Conservation (phyloP, 2,113 vertebrate genomes). For the Aleadryas rufinucha region DNA sequence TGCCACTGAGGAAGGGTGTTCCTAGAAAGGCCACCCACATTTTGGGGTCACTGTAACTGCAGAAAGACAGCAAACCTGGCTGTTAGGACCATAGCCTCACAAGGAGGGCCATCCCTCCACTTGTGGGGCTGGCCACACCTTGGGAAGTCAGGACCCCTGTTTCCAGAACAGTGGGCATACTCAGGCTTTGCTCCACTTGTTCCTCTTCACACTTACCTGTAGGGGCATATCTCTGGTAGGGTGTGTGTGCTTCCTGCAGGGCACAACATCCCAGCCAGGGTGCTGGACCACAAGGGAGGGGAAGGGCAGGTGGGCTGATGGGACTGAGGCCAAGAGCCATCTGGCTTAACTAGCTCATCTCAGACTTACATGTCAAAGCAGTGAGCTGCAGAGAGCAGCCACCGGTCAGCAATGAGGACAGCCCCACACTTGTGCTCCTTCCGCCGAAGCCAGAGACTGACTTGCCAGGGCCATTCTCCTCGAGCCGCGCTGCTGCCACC, state of each 20-base stretch:
- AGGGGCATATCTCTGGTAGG: neutral
- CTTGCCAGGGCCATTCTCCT: conserved; percentile 96
- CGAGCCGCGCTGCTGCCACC: conserved; percentile 79
- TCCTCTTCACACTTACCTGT: neutral
- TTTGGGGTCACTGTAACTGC: conserved; percentile 78
- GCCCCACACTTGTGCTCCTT: conserved; percentile 88
- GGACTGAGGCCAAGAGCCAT: neutral
- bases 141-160: neutral
- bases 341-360: neutral
- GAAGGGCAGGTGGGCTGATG: neutral
- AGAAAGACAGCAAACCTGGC: conserved; percentile 11
- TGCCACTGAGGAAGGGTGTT: conserved; percentile 79
- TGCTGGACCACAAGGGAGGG: accelerated
- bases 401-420: conserved; percentile 85
- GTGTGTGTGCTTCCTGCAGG: neutral
- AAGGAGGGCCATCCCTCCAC: neutral
- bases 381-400: conserved; percentile 92
- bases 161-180: neutral
- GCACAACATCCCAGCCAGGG: neutral
- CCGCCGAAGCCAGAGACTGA: conserved; percentile 84
- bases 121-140: neutral
- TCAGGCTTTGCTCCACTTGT: neutral
- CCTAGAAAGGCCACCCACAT: conserved; percentile 89
- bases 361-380: conserved; percentile 84
- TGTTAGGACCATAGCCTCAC: neutral